Conservation (phyloP, 53 echinoderm and acorn worm genomes). For the Patiria pectinifera region DNA sequence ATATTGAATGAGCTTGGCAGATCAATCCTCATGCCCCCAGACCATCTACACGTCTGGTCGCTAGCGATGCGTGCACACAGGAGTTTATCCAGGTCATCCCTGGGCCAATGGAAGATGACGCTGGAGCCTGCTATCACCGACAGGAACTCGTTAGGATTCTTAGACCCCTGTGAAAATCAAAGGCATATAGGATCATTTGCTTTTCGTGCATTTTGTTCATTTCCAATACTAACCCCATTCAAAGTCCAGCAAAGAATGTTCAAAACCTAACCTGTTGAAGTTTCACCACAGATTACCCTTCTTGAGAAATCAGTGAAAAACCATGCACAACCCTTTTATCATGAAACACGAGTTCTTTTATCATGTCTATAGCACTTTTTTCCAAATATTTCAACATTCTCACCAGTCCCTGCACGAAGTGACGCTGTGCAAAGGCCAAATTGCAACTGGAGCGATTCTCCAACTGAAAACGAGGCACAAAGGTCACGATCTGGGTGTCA, state of each 20-base stretch:
- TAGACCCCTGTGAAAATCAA: conserved; percentile 59
- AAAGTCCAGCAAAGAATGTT: too few species aligned
- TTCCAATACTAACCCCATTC: too few species aligned
- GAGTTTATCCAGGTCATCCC: conserved; percentile 95
- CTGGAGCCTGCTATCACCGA: conserved; percentile 86
- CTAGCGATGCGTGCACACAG: conserved; percentile 83
- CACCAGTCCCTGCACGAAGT: conserved; percentile 79
- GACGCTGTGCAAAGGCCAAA: conserved; percentile 90
- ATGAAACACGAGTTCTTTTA: too few species aligned
- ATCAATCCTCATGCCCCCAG: conserved; percentile 92
- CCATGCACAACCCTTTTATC: too few species aligned
- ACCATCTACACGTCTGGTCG: conserved; percentile 84
- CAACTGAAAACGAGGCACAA: conserved; percentile 98
- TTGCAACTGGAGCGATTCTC: conserved; percentile 86
- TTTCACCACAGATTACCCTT: too few species aligned
- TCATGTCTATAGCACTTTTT: too few species aligned
- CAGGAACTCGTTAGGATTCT: conserved; percentile 77
- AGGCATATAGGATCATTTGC: too few species aligned
- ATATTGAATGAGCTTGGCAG: conserved; percentile 90
- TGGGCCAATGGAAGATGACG: conserved; percentile 98
- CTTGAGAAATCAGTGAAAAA: too few species aligned
- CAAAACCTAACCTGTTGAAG: too few species aligned
- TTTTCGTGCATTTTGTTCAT: too few species aligned
- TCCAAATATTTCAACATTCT: conserved; percentile 27
- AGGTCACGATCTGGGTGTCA: conserved; percentile 96